A percentile compares a stretch with the other conserved stretches of the same genome.
These are phyloP conservation scores for Hydrozoanthus tunicans DNA, from an alignment of 64 coral and sea anemone species.

Conservation along the genomic window DNA sequence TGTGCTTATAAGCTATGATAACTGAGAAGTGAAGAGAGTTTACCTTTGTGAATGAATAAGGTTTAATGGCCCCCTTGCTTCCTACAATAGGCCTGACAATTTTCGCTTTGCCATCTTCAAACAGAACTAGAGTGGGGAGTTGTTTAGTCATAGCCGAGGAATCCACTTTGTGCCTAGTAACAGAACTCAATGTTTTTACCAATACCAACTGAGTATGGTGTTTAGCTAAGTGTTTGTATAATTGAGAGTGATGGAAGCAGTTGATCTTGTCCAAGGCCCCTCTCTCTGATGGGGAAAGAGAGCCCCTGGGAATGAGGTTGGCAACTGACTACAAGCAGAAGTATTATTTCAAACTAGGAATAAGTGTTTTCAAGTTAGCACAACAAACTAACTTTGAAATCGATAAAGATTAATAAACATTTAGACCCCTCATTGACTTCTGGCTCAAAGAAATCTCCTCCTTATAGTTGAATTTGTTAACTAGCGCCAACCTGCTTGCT, in stretches of 20 bases:
- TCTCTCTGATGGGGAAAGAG: too few species aligned
- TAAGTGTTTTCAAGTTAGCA: too few species aligned
- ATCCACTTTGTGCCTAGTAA: slow-evolving; percentile 78
- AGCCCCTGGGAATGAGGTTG: too few species aligned
- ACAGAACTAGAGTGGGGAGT: slow-evolving; percentile 86
- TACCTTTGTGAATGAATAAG: slow-evolving; percentile 94
- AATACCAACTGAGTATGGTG: neutral
- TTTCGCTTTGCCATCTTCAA: slow-evolving; percentile 89
- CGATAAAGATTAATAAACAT: too few species aligned
- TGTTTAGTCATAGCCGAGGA: slow-evolving; percentile 83
- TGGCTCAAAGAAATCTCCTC: too few species aligned
- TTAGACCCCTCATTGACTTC: too few species aligned
- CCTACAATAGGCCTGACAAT: slow-evolving; percentile 76
- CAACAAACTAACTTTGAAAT: too few species aligned
- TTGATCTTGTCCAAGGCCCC: too few species aligned
- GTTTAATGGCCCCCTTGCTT: slow-evolving; percentile 58
- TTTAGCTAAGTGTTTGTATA: neutral
- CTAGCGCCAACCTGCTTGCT: too few species aligned
- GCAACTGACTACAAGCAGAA: too few species aligned
- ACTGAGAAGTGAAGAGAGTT: neutral
- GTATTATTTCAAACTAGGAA: too few species aligned
- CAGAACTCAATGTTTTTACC: neutral
- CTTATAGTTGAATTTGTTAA: too few species aligned
- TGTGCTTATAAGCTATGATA: neutral
- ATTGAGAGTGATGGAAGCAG: neutral